These are phyloP conservation scores for Steatornis caripensis DNA, from an alignment of 2,113 vertebrate species.

Conservation along the genomic window DNA sequence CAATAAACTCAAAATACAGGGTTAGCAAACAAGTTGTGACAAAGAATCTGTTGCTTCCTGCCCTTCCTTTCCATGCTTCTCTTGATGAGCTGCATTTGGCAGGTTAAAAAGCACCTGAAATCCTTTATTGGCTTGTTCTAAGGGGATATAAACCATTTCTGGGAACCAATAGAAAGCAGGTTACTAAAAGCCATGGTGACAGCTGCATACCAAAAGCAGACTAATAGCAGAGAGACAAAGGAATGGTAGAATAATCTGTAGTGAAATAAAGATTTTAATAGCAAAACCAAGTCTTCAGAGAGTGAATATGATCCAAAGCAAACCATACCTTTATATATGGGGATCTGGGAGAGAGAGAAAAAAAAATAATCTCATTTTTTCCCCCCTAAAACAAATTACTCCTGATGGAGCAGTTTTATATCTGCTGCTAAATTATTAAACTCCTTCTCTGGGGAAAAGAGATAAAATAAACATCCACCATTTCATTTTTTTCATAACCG, in stretches of 20 bases:
- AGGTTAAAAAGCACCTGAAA: slow-evolving; percentile 55
- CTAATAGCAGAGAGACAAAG: slow-evolving; percentile 43
- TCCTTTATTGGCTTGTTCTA: slow-evolving; percentile 48
- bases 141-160: slow-evolving; percentile 44
- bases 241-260: slow-evolving; percentile 71
- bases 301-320: slow-evolving; percentile 45
- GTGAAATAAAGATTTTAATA: slow-evolving; percentile 67
- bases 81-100: slow-evolving; percentile 52
- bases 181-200: slow-evolving; percentile 52
- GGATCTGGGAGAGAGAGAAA: slow-evolving; percentile 39
- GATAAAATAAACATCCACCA: slow-evolving; percentile 66
- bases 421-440: slow-evolving; percentile 56
- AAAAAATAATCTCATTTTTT: neutral
- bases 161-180: slow-evolving; percentile 43
- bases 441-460: slow-evolving; percentile 34
- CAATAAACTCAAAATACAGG: neutral
- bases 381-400: neutral
- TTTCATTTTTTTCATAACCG: neutral
- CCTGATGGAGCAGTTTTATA: neutral
- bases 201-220: slow-evolving; percentile 56
- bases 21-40: slow-evolving; percentile 11
- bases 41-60: slow-evolving; percentile 26
- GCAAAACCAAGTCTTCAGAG: slow-evolving; percentile 71
- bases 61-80: neutral
- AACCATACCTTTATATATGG: neutral